phyloP scores from a whole-genome alignment of 2,113 vertebrate genomes.

The Engystomops pustulosus region DNA sequence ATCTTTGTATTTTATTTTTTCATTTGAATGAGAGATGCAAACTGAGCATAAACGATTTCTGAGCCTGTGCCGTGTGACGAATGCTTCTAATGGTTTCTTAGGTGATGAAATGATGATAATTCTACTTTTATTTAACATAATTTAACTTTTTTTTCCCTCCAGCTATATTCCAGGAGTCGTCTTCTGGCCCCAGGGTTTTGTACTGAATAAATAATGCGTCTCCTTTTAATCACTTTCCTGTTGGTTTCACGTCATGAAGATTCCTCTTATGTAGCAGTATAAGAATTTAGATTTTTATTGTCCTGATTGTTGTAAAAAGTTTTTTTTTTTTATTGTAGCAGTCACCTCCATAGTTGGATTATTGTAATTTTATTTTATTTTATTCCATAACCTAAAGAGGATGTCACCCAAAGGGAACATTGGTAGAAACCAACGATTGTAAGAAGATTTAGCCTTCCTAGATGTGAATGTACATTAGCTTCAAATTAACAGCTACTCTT shows the following conservation, averaged over 20 bases:
- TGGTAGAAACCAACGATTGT: neutral
- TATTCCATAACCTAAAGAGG: neutral
- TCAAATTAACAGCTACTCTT: too few relatives aligned
- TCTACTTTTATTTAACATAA: neutral
- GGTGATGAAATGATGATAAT: neutral
- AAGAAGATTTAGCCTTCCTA: neutral
- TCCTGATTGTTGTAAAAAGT: neutral
- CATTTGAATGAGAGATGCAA: too few relatives aligned
- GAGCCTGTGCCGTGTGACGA: neutral
- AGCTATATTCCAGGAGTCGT: neutral
- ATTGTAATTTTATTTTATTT: neutral
- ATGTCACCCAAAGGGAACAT: neutral
- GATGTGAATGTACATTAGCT: too few relatives aligned
- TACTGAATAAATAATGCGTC: neutral
- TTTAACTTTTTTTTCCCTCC: neutral
- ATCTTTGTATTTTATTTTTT: too few relatives aligned
- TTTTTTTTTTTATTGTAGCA: neutral
- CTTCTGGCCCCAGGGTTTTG: neutral
- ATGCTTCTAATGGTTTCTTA: neutral
- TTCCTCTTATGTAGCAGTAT: neutral
- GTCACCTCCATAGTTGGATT: neutral
- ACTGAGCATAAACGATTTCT: too few relatives aligned
- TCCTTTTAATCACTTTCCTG: neutral
- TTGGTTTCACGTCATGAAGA: neutral
- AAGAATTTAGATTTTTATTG: neutral